Base-by-base conservation (phyloP, 2,797 vertebrate species). In the Eleutherodactylus coqui region DNA sequence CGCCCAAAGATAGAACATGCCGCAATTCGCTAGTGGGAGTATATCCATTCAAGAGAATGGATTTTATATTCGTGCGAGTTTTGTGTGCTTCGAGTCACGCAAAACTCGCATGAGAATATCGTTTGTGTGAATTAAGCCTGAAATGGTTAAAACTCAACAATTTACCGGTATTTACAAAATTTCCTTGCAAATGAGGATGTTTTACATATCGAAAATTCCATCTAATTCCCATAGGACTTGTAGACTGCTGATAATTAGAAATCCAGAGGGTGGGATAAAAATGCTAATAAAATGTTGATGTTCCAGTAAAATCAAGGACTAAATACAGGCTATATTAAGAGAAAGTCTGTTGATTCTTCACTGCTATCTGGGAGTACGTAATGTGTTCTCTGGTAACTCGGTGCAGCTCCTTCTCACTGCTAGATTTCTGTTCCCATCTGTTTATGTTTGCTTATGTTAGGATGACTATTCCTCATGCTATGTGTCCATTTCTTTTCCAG, bases 371-470 rank as follows among this genome's bases (percentile, higher is more conserved):
- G 75, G 69, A 86, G 55, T 55, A 51, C 41, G 58, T 77, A 53
- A 43, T 72, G 76, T 79, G 62, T 55, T 85, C 75, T 45, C 75
- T 70, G 76, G 60, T 79, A 86, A 75, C 67, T 86, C 53, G 45
- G 69, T 76, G 47, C 85, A 34, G 45, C 55, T 62, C 76, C 55
- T 58, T 70, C 73, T 76, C 75, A 45, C 60, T 77, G 72, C 72
- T 70, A 55, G 45, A 55, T 83, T 83, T 79, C 81, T 72, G 75
- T 62, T 76, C 45, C 85, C 85, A 87, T 87, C 85, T 87, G 85
- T 87, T 87, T 87, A 78, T 87, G 81, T 87, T 87, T 87, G 85
- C 85, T 87, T 87, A 87, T 83, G 85, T 87, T 87, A 87, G 75
- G 45, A 79, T 87, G 80, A 83, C 85, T 87, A 83, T 83, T 87